A percentile compares a stretch with the other conserved stretches of the same genome.
Evolutionary conservation across 1,140 invertebrate species (phyloP).

Genomic region (Epicauta chinensis): DNA sequence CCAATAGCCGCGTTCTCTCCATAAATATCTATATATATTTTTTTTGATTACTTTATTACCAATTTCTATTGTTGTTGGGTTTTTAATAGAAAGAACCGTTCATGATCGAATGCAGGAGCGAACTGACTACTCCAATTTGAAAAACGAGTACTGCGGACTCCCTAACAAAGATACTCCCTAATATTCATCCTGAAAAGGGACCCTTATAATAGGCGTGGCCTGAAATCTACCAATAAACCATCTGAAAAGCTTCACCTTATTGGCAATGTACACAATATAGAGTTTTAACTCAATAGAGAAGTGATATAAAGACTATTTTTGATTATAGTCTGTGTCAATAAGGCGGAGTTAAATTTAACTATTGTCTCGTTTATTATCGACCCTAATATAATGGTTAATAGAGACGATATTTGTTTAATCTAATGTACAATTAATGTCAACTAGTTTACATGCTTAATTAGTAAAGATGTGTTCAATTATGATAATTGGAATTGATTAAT

Average conservation of each 20-base stretch:
- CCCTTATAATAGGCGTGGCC: conserved; percentile 32
- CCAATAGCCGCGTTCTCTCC: no score
- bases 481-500: conserved; percentile 41
- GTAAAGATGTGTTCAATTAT: conserved; percentile 43
- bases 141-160: conserved; percentile 31
- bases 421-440: conserved; percentile 33
- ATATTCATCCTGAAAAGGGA: conserved; percentile 38
- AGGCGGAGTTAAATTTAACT: conserved; percentile 17
- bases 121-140: conserved; percentile 40
- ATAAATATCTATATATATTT: no score
- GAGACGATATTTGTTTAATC: conserved; percentile 16
- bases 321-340: not conserved
- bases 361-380: conserved; percentile 16
- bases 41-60: no score
- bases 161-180: conserved; percentile 41
- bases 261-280: conserved; percentile 10
- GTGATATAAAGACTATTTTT: not conserved
- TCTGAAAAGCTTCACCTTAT: conserved; percentile 18
- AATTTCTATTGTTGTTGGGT: no score
- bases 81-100: conserved; percentile 28
- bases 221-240: conserved; percentile 34
- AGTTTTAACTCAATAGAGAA: conserved; percentile 14
- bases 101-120: conserved; percentile 32
- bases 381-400: conserved; percentile 22
- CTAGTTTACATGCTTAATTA: conserved; percentile 40